Conservation (phyloP, 2,888 invertebrate genomes). For the Drosophila neoperkinsi region DNA sequence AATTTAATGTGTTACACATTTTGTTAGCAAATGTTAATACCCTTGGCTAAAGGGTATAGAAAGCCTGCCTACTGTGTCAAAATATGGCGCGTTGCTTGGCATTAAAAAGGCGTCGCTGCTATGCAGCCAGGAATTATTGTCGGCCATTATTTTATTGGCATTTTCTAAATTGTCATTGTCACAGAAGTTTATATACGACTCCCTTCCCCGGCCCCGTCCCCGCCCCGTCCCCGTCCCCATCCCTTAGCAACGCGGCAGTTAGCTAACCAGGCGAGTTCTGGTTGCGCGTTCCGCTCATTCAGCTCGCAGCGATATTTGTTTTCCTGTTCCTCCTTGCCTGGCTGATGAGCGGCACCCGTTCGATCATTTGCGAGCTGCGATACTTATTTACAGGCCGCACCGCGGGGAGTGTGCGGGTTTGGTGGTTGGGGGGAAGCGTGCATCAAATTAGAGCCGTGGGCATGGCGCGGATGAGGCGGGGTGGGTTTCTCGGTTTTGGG, state of each 20-base stretch:
- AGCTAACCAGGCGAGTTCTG: constrained; percentile 19
- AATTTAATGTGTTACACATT: not conserved
- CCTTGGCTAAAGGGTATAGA: not conserved
- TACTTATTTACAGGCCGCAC: constrained; percentile 44
- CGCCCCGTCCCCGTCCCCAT: not conserved
- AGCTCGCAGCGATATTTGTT: constrained; percentile 26
- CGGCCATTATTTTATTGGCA: constrained; percentile 79
- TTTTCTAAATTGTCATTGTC: constrained; percentile 64
- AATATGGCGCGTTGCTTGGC: constrained; percentile 42
- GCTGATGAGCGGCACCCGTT: constrained; percentile 38
- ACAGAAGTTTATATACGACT: constrained; percentile 40
- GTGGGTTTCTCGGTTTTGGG: constrained; percentile 45
- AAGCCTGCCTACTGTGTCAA: constrained; percentile 29
- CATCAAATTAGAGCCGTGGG: constrained; percentile 54
- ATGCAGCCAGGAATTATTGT: constrained; percentile 62
- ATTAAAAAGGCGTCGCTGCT: constrained; percentile 29
- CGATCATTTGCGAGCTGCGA: constrained; percentile 63
- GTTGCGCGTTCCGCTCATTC: constrained; percentile 12
- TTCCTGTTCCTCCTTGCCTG: constrained; percentile 16
- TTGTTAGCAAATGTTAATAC: constrained; percentile 1
- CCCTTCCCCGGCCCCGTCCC: not conserved
- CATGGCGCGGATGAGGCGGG: constrained; percentile 41
- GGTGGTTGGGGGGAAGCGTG: constrained; percentile 29
- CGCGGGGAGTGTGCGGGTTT: constrained; percentile 33
- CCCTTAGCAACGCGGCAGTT: not conserved